Base-by-base conservation (phyloP, 2,888 invertebrate species). In the Harpalus rufipes region DNA sequence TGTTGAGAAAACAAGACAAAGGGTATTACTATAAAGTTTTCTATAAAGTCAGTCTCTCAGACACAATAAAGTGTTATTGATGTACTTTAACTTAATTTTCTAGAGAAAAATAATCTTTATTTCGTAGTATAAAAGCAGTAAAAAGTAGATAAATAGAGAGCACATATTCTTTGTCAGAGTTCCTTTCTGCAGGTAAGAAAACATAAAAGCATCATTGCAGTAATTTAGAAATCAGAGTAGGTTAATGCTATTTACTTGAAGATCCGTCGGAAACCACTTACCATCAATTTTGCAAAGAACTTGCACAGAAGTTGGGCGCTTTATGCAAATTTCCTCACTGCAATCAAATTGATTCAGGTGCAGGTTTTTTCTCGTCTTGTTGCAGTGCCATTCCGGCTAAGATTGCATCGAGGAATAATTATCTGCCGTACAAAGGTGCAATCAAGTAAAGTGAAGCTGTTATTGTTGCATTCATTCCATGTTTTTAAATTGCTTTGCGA, bases 211-310 rank as follows among this genome's bases (percentile, higher is more conserved):
- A 25, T 39, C 51, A 74, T 51, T 51, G 18, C 74, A 74, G 51
- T 72, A 51, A 74, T 74, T 18, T 74, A 44, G 74, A 56, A 74
- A 74, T 74, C 74, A 74, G 74, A 74, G 74, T 74, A 74, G 51
- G 51, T 74, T 72, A 74, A 74, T 74, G 74, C 51, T 51, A 74
- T 74, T 74, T 74, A 16, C 74, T 74, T 51, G 12, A 74, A 51
- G 74, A 74, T 51, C 41, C 41, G 44, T 74, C 74, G 44, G 51
- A 56, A 74, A 74, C 51, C 51, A 74, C 74, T 74, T 74, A 74
- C 74, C 74, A 74, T 74, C 51, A 74, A 44, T 74, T 51, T 56
- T 74, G 10, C n/a, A 72, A 74, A 74, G 74, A 51, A 56, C 44
- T 14, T 74, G 14, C 65, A 65, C 65, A 32, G 39, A 65, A 65